phyloP scores from a whole-genome alignment of 2,113 vertebrate genomes.

The Percina caprodes region DNA sequence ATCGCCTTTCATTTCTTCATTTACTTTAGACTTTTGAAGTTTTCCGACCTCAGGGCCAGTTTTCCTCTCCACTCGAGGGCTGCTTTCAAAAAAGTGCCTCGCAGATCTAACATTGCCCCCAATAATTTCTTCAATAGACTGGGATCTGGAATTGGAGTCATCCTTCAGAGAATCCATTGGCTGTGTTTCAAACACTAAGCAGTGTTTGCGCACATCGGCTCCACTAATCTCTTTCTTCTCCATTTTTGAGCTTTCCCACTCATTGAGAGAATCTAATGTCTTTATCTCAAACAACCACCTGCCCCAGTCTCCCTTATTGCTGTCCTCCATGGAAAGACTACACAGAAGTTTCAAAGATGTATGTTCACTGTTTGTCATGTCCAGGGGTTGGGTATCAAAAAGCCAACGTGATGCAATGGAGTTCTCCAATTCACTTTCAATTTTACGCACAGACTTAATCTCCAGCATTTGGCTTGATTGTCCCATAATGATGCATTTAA shows the following conservation, averaged over 20 bases:
- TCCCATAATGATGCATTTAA: conserved; percentile 88
- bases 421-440: conserved; percentile 87
- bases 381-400: conserved; percentile 89
- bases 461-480: conserved; percentile 87
- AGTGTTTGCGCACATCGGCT: conserved; percentile 89
- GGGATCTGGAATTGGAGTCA: conserved; percentile 73
- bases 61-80: conserved; percentile 84
- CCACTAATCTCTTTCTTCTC: conserved; percentile 86
- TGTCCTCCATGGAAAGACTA: conserved; percentile 89
- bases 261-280: conserved; percentile 84
- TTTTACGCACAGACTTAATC: conserved; percentile 88
- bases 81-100: conserved; percentile 90
- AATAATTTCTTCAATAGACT: conserved; percentile 83
- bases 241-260: conserved; percentile 78
- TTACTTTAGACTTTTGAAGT: conserved; percentile 79
- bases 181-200: conserved; percentile 90
- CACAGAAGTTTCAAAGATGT: conserved; percentile 85
- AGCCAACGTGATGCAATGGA: conserved; percentile 88
- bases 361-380: conserved; percentile 82
- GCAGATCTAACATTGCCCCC: conserved; percentile 90
- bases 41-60: conserved; percentile 84
- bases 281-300: conserved; percentile 92
- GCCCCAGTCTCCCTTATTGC: conserved; percentile 80
- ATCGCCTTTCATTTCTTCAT: conserved; percentile 88
- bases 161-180: conserved; percentile 88